phyloP scores from a whole-genome alignment of 2,797 vertebrate genomes.

The Gobio occitaniae region DNA sequence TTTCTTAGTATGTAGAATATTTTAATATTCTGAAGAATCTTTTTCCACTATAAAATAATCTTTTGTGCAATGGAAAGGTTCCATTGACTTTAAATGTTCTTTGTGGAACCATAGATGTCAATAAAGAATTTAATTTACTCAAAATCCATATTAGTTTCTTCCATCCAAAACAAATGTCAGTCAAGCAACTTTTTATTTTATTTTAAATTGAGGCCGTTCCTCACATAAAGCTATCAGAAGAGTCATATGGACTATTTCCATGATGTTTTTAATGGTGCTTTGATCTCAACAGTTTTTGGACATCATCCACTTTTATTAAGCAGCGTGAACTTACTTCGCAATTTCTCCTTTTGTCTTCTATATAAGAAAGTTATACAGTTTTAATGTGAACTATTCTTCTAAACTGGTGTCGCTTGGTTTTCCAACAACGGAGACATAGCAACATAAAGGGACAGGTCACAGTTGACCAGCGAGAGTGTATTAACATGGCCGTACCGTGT shows the following conservation, averaged over 20 bases:
- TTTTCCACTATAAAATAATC: background rate
- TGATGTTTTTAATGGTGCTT: background rate
- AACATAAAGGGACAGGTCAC: conserved; percentile 48
- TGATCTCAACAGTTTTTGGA: background rate
- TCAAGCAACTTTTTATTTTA: background rate
- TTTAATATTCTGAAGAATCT: background rate
- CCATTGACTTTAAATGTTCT: background rate
- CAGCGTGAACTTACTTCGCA: background rate
- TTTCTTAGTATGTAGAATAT: background rate
- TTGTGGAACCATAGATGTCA: too few relatives aligned
- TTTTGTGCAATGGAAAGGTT: background rate
- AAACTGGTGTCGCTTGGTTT: background rate
- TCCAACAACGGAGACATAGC: background rate
- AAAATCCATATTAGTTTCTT: background rate
- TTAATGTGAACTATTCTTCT: background rate
- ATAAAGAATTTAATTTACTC: background rate
- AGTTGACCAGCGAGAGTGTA: conserved; percentile 42
- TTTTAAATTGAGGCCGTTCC: background rate
- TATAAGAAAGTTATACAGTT: background rate
- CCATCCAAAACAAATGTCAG: background rate
- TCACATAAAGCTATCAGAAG: background rate
- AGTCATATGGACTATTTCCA: background rate
- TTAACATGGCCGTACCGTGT: conserved; percentile 39
- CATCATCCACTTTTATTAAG: background rate
- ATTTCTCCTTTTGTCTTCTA: background rate